These are phyloP conservation scores for Hiodon tergisus DNA, from an alignment of 2,113 vertebrate genomes.

Conservation along the genomic window DNA sequence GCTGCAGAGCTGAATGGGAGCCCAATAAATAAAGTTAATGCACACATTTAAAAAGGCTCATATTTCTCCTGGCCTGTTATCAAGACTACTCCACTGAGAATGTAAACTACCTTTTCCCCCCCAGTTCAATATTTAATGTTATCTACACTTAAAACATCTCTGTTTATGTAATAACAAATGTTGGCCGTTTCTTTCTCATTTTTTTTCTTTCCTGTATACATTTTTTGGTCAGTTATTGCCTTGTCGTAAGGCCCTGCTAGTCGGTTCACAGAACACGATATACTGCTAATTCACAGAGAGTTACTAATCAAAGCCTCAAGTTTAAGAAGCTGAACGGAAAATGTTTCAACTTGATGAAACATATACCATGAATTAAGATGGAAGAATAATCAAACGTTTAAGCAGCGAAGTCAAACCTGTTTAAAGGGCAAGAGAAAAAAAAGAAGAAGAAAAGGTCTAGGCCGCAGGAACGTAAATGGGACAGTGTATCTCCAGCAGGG, in stretches of 20 bases:
- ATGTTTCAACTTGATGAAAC: background rate
- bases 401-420: background rate
- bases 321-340: background rate
- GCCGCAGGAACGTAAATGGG: slow-evolving; percentile 46
- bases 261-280: background rate
- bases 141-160: slow-evolving; percentile 65
- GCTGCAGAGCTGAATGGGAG: slow-evolving; percentile 57
- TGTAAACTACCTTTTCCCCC: slow-evolving; percentile 68
- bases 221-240: slow-evolving; percentile 31
- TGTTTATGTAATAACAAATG: slow-evolving; percentile 68
- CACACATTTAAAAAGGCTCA: slow-evolving; percentile 71
- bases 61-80: slow-evolving; percentile 74
- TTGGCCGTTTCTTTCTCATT: slow-evolving; percentile 59
- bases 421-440: background rate
- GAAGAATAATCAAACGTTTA: background rate
- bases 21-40: slow-evolving; percentile 77
- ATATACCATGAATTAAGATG: background rate
- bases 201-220: slow-evolving; percentile 41
- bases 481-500: slow-evolving; percentile 49
- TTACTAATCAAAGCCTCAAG: background rate
- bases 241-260: no score
- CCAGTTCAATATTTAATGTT: slow-evolving; percentile 70
- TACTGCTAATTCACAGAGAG: background rate
- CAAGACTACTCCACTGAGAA: slow-evolving; percentile 71
- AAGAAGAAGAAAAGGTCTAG: background rate